Evolutionary conservation across 1,140 invertebrate species (phyloP).

Genomic region (Onthophagus taurus): DNA sequence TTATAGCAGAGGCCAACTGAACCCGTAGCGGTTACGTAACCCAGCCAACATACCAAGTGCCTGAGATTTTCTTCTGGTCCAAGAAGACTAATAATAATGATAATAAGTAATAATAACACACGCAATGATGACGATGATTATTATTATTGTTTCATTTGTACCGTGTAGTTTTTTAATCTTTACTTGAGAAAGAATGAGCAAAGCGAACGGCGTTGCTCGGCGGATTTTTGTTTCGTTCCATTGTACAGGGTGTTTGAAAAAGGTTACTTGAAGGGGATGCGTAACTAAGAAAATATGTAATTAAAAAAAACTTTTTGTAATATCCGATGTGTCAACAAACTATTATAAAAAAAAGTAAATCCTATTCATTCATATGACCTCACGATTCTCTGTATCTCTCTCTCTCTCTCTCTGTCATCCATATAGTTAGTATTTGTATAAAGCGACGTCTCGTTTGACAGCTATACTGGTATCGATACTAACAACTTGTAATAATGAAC

Average conservation of each 20-base stretch:
- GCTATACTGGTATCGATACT: slow-evolving; percentile 5
- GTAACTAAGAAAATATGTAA: not conserved
- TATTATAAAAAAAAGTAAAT: slow-evolving; percentile 27
- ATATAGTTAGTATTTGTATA: slow-evolving; percentile 1
- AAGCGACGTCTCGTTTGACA: not conserved
- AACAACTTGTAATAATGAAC: slow-evolving; percentile 9
- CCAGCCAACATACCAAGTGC: slow-evolving; percentile 36
- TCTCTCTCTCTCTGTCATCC: slow-evolving; percentile 2
- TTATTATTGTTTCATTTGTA: too few species aligned
- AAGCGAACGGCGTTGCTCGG: too few species aligned
- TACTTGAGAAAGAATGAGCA: slow-evolving; percentile 34
- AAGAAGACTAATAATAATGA: slow-evolving; percentile 39
- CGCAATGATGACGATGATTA: too few species aligned
- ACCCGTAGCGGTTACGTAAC: slow-evolving; percentile 19
- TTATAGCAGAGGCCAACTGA: slow-evolving; percentile 30
- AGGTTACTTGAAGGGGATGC: slow-evolving; percentile 5
- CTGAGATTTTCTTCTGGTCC: slow-evolving; percentile 39
- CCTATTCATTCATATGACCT: slow-evolving; percentile 19
- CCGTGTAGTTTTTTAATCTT: slow-evolving; percentile 39
- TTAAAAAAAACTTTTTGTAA: slow-evolving; percentile 33
- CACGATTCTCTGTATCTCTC: slow-evolving; percentile 11
- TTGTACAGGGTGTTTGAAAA: slow-evolving; percentile 35
- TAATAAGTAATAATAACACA: too few species aligned
- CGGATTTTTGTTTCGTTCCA: slow-evolving; percentile 37
- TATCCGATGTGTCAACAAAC: slow-evolving; percentile 36